phyloP scores from a whole-genome alignment of 2,888 invertebrate genomes.

The Pherbina coryleti region DNA sequence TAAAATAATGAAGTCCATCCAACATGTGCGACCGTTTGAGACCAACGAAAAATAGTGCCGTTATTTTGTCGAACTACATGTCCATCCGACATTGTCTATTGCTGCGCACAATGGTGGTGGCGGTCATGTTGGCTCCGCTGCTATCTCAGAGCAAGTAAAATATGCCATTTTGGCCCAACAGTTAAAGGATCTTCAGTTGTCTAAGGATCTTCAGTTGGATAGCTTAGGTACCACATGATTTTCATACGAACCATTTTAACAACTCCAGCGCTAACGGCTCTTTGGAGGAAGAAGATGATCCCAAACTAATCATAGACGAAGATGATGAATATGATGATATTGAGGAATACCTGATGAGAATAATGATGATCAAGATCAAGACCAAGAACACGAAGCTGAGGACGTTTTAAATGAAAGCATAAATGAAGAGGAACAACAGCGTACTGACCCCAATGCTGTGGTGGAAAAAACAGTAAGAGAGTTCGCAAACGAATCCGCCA shows the following conservation, averaged over 20 bases:
- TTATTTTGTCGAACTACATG: too few species aligned
- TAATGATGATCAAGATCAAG: slow-evolving; percentile 55
- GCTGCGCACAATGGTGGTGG: slow-evolving; percentile 46
- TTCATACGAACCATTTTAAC: slow-evolving; percentile 31
- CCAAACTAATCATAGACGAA: slow-evolving; percentile 68
- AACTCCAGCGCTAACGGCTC: slow-evolving; percentile 53
- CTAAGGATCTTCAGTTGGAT: slow-evolving; percentile 42
- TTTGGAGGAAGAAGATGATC: slow-evolving; percentile 73
- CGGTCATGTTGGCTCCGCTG: slow-evolving; percentile 45
- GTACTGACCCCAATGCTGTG: background rate
- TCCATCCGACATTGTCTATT: too few species aligned
- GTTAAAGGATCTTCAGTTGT: slow-evolving; percentile 73
- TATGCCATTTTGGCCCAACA: slow-evolving; percentile 85
- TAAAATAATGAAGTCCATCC: too few species aligned
- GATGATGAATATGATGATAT: slow-evolving; percentile 62
- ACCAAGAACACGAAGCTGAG: slow-evolving; percentile 52
- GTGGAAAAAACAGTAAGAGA: slow-evolving; percentile 49
- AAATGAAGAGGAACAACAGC: background rate
- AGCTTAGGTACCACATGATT: slow-evolving; percentile 33
- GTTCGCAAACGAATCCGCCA: slow-evolving; percentile 65
- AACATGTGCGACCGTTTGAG: too few species aligned
- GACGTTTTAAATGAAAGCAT: slow-evolving; percentile 46
- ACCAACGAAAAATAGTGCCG: too few species aligned
- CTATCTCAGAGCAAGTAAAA: slow-evolving; percentile 78
- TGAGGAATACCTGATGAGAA: slow-evolving; percentile 51